Conservation (phyloP, 2,113 vertebrate species). For the Pycnonotus jocosus region DNA sequence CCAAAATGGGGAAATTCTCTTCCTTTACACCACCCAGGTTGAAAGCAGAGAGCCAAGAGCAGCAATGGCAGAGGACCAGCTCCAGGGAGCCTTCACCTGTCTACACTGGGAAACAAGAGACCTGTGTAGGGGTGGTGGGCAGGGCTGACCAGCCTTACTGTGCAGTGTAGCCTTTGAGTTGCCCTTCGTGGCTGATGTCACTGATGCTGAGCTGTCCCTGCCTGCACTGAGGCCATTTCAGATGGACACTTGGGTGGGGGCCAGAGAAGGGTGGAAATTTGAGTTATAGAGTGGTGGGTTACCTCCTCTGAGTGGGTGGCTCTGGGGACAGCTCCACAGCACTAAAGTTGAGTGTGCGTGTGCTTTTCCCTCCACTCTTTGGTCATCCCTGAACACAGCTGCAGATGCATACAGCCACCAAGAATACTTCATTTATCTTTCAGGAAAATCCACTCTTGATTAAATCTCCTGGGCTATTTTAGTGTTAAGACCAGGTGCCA, state of each 20-base stretch:
- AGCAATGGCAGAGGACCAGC: background rate
- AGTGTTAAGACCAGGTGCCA: background rate
- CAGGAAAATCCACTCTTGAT: background rate
- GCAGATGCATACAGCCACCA: background rate
- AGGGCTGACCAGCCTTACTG: background rate
- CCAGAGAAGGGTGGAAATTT: background rate
- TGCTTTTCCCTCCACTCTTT: background rate
- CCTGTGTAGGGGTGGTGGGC: background rate
- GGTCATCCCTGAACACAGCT: background rate
- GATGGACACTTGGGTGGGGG: background rate
- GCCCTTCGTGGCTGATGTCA: fast-evolving
- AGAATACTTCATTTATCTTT: background rate
- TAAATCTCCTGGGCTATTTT: background rate
- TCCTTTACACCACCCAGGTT: background rate
- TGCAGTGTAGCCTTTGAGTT: background rate
- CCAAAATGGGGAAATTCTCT: background rate
- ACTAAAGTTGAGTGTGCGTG: background rate
- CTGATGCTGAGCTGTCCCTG: background rate
- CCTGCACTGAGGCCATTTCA: background rate
- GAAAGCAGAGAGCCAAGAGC: background rate
- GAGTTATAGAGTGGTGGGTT: background rate
- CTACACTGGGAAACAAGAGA: background rate
- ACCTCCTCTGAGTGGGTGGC: background rate
- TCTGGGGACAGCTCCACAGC: background rate
- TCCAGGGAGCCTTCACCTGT: background rate